Conservation (phyloP, 2,113 vertebrate genomes). For the Mesocricetus auratus region DNA sequence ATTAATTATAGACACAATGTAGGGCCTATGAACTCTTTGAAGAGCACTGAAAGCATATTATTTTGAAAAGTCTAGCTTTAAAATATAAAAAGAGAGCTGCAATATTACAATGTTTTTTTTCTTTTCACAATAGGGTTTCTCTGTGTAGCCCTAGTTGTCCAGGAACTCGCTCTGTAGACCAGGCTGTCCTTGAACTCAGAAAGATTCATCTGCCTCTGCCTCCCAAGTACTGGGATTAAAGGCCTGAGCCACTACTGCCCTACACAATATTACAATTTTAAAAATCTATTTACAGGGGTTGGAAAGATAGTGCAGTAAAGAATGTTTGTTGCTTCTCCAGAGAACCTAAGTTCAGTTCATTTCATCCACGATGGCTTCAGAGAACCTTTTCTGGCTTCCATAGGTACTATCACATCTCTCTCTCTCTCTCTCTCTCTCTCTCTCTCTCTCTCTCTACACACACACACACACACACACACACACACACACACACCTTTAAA, state of each 20-base stretch:
- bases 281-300: background rate
- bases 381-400: background rate
- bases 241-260: too few relatives aligned
- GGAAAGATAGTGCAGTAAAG: background rate
- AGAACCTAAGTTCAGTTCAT: background rate
- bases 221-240: too few relatives aligned
- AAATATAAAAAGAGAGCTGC: background rate
- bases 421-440: too few relatives aligned
- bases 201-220: too few relatives aligned
- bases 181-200: too few relatives aligned
- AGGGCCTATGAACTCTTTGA: background rate
- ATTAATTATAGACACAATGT: background rate
- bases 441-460: too few relatives aligned
- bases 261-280: background rate
- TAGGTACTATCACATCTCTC: background rate
- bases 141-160: too few relatives aligned
- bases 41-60: background rate
- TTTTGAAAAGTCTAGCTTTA: background rate
- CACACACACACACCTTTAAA: background rate
- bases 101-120: background rate
- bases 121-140: too few relatives aligned
- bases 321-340: background rate
- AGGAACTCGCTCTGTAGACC: too few relatives aligned
- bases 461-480: background rate
- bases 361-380: background rate